Conservation (phyloP, 2,113 vertebrate species). For the Bubo bubo region DNA sequence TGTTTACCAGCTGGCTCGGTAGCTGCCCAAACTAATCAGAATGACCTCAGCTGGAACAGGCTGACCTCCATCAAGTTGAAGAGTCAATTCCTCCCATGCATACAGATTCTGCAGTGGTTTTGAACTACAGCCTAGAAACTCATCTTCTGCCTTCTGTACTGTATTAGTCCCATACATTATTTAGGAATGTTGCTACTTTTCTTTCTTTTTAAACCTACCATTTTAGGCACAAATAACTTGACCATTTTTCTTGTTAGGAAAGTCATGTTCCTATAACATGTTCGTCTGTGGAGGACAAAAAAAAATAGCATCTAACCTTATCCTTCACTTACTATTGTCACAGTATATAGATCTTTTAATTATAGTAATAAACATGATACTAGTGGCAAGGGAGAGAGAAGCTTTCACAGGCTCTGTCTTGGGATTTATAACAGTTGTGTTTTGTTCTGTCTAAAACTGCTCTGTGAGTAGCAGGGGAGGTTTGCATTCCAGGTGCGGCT, state of each 20-base stretch:
- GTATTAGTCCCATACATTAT: not conserved
- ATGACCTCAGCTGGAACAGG: conserved; percentile 46
- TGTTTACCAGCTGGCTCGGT: conserved; percentile 52
- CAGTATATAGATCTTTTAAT: not conserved
- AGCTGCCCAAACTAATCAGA: conserved; percentile 45
- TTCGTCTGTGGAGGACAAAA: not conserved
- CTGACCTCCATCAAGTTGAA: conserved; percentile 34
- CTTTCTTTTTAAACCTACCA: not conserved
- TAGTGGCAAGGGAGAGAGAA: not conserved
- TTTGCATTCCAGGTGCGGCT: conserved; percentile 18
- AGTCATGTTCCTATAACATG: not conserved
- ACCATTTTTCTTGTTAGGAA: not conserved
- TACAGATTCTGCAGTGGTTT: conserved; percentile 2
- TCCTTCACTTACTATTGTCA: not conserved
- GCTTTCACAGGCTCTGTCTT: not conserved
- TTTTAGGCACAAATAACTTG: not conserved
- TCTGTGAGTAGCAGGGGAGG: not conserved
- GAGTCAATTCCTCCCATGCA: not conserved
- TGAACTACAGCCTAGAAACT: conserved; percentile 10
- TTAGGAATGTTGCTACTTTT: not conserved
- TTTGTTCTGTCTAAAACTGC: not conserved
- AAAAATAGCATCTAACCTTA: not conserved
- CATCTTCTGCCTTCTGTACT: not conserved
- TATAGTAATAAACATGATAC: not conserved
- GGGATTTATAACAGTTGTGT: conserved; percentile 11